A percentile compares a stretch with the other conserved stretches of the same genome.
These are phyloP conservation scores for Chrysina gloriosa DNA, from an alignment of 2,888 invertebrate species.

Conservation along the genomic window DNA sequence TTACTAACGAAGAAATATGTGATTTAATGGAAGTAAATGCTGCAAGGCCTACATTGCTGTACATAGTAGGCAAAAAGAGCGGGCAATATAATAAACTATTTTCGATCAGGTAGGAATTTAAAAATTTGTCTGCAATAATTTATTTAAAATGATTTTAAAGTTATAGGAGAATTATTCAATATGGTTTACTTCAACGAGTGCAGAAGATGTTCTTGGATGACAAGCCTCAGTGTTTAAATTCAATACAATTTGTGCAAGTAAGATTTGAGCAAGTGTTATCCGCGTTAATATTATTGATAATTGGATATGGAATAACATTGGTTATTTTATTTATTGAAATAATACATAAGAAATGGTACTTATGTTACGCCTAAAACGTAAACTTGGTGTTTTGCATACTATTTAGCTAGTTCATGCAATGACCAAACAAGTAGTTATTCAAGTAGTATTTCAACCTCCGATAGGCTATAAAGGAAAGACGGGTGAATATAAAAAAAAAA, in stretches of 20 bases:
- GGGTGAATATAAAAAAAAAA: no score
- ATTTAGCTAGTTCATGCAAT: no score
- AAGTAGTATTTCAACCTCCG: no score
- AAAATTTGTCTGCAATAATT: not conserved
- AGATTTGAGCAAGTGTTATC: slow-evolving; percentile 45
- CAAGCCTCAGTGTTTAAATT: slow-evolving; percentile 43
- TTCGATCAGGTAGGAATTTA: slow-evolving; percentile 53
- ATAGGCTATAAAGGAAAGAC: no score
- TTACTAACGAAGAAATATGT: slow-evolving; percentile 65
- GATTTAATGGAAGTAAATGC: slow-evolving; percentile 62
- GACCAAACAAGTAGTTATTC: no score
- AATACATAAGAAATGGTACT: no score
- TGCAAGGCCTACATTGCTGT: slow-evolving; percentile 56
- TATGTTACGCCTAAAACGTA: no score
- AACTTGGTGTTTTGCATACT: no score
- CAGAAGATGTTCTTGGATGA: slow-evolving; percentile 24
- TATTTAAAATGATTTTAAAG: slow-evolving; percentile 10
- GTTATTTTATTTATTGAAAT: slow-evolving; percentile 32
- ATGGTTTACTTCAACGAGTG: slow-evolving; percentile 35
- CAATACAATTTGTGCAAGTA: slow-evolving; percentile 44
- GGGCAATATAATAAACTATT: slow-evolving; percentile 56
- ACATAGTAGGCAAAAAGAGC: slow-evolving; percentile 63
- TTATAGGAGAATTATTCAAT: slow-evolving; percentile 36
- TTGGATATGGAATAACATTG: slow-evolving; percentile 31
- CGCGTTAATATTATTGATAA: slow-evolving; percentile 40